Conservation (phyloP, 64 coral and sea anemone species). For the Montipora sp. region DNA sequence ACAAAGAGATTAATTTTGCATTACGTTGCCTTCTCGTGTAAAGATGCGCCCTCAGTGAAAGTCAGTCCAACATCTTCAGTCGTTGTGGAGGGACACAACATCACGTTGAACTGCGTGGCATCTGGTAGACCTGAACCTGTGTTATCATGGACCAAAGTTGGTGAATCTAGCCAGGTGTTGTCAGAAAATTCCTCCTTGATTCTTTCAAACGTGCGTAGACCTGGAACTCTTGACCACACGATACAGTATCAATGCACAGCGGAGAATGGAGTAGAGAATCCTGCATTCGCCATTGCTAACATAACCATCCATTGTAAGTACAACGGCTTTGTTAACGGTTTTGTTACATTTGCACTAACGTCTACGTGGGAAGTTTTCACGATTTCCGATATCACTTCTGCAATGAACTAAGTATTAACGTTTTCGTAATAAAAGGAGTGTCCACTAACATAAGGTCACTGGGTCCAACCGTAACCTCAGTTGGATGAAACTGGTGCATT, state of each 20-base stretch:
- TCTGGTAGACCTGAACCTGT: neutral
- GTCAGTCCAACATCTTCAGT: neutral
- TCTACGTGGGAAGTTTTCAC: too few species aligned
- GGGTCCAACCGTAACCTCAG: too few species aligned
- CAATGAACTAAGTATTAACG: too few species aligned
- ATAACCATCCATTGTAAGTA: constrained; percentile 32
- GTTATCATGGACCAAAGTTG: neutral
- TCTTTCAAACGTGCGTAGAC: neutral
- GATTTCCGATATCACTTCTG: too few species aligned
- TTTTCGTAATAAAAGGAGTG: too few species aligned
- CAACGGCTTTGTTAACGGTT: too few species aligned
- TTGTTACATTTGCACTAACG: too few species aligned
- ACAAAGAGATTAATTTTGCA: too few species aligned
- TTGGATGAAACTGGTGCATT: too few species aligned
- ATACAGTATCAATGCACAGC: constrained; percentile 35
- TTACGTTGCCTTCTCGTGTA: neutral
- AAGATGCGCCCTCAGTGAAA: neutral
- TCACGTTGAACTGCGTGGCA: neutral
- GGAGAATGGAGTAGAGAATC: neutral
- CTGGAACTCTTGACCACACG: constrained; percentile 2
- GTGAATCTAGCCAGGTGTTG: neutral
- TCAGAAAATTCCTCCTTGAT: neutral
- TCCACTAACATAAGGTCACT: too few species aligned
- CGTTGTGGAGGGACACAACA: neutral
- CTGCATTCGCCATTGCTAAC: neutral